Conservation (phyloP, 1,140 invertebrate genomes). For the Drosophila kohkoa region DNA sequence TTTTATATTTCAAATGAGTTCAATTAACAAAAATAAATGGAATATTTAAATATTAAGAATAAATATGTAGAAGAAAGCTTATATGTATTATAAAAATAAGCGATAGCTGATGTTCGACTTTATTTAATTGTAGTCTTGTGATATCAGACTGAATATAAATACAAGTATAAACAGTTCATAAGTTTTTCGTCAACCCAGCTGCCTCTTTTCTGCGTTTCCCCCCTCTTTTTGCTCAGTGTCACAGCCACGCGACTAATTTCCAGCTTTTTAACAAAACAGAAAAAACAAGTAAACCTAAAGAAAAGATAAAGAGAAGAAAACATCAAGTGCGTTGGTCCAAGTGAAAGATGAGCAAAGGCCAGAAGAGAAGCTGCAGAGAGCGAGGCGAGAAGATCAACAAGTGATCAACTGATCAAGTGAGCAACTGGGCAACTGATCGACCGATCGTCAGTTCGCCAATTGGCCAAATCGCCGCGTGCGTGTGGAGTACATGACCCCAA, state of each 20-base stretch:
- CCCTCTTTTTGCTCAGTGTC: constrained; percentile 14
- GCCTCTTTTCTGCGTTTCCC: background rate
- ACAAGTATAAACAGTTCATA: constrained; percentile 11
- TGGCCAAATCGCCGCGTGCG: constrained; percentile 32
- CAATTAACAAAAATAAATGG: too few relatives aligned
- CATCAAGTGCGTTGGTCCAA: constrained; percentile 8
- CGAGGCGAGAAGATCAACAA: background rate
- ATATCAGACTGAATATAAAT: background rate
- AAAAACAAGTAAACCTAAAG: constrained; percentile 24
- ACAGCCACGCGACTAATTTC: constrained; percentile 76
- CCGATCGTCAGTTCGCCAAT: constrained; percentile 8
- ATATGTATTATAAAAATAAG: background rate
- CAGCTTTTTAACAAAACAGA: constrained; percentile 39
- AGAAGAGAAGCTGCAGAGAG: background rate
- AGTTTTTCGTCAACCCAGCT: constrained; percentile 24
- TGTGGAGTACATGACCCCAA: constrained; percentile 83
- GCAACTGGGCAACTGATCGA: background rate
- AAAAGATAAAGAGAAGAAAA: constrained; percentile 27
- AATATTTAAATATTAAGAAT: background rate
- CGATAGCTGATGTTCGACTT: background rate
- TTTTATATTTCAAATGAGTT: too few relatives aligned
- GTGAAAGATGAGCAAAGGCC: constrained; percentile 8
- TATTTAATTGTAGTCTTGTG: background rate
- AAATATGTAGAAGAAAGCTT: too few relatives aligned
- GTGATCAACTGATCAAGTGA: background rate